phyloP scores from a whole-genome alignment of 1,140 invertebrate genomes.

The Pseudomyrmex gracilis region DNA sequence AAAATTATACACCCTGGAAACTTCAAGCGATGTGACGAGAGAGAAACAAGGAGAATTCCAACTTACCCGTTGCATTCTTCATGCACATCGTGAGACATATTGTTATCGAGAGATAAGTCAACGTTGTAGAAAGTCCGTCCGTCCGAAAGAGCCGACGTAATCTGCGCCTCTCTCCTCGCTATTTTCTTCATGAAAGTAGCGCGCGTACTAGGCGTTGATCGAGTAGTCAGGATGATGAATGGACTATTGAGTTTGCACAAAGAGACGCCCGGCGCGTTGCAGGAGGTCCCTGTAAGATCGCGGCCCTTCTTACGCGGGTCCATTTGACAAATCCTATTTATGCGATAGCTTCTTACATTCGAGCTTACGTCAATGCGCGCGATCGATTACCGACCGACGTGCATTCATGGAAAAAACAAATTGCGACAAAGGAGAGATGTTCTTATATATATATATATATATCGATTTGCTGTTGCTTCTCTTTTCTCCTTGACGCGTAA shows the following conservation, averaged over 20 bases:
- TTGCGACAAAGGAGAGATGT: not conserved
- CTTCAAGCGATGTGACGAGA: too few species aligned
- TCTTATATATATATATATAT: too few species aligned
- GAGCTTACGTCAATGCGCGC: conserved; percentile 40
- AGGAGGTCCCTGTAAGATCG: conserved; percentile 56
- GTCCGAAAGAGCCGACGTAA: conserved; percentile 38
- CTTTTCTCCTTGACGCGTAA: not conserved
- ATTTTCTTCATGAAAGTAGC: conserved; percentile 45
- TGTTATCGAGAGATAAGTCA: conserved; percentile 49
- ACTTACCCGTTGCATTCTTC: not conserved
- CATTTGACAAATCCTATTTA: conserved; percentile 66
- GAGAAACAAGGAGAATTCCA: not conserved
- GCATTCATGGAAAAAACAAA: conserved; percentile 41
- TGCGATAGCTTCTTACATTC: conserved; percentile 42
- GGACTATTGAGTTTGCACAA: conserved; percentile 64
- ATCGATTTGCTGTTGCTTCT: conserved; percentile 1
- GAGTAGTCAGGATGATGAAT: conserved; percentile 72
- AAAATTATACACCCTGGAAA: not conserved
- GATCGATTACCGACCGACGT: conserved; percentile 46
- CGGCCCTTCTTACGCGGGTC: conserved; percentile 2
- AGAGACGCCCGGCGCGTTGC: conserved; percentile 42
- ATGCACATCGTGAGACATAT: conserved; percentile 14
- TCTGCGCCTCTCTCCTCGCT: conserved; percentile 30
- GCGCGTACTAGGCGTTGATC: conserved; percentile 65
- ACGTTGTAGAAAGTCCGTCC: conserved; percentile 21